These are phyloP conservation scores for Chelonia mydas DNA, from an alignment of 2,797 vertebrate genomes.

Conservation along the genomic window DNA sequence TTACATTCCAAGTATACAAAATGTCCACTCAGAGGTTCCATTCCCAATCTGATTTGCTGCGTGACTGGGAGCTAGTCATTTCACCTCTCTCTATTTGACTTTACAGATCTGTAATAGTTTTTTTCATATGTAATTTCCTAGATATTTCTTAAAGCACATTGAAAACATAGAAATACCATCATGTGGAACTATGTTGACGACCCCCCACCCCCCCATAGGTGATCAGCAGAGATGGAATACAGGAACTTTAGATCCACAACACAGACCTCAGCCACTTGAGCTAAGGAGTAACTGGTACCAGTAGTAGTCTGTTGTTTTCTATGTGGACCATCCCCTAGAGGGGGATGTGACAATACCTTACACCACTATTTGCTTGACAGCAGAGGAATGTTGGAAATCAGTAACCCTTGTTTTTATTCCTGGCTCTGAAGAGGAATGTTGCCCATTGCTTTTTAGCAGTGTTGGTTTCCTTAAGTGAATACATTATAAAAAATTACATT, in stretches of 20 bases:
- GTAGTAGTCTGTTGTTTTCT: neutral
- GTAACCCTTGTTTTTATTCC: neutral
- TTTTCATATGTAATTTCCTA: neutral
- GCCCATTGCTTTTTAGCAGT: neutral
- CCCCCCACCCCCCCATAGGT: neutral
- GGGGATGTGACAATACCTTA: neutral
- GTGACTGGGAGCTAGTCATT: neutral
- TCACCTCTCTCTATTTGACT: neutral
- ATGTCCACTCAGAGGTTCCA: slow-evolving; percentile 26
- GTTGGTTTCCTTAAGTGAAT: neutral
- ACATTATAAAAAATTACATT: neutral
- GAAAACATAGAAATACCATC: neutral
- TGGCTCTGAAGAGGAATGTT: neutral
- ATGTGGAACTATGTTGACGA: neutral
- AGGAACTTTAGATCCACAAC: neutral
- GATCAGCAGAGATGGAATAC: neutral
- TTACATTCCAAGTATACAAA: slow-evolving; percentile 37
- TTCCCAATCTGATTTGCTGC: neutral
- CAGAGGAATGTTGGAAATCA: neutral
- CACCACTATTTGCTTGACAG: accelerated
- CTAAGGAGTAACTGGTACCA: neutral
- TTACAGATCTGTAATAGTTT: neutral
- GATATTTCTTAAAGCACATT: neutral
- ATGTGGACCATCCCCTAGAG: neutral
- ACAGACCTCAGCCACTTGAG: neutral